These are phyloP conservation scores for Eurytoma adleriae DNA, from an alignment of 2,888 invertebrate genomes.

Conservation along the genomic window DNA sequence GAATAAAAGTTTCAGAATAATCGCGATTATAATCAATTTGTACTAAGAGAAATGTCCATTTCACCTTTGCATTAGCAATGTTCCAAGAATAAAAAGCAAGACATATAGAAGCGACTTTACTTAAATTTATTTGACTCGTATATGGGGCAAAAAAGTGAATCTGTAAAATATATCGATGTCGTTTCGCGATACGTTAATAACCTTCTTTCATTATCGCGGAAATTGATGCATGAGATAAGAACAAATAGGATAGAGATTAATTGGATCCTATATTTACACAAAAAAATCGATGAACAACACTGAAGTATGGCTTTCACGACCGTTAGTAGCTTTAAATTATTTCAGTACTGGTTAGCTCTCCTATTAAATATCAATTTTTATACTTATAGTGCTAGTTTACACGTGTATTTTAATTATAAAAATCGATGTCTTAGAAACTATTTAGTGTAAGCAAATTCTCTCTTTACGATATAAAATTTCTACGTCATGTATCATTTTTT, in stretches of 20 bases:
- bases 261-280: constrained; percentile 25
- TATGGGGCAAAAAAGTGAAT: constrained; percentile 22
- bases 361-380: not conserved
- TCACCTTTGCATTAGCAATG: no score
- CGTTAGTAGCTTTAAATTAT: not conserved
- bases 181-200: constrained; percentile 47
- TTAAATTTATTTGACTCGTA: not conserved
- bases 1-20: no score
- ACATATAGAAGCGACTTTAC: no score
- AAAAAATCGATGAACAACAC: constrained; percentile 31
- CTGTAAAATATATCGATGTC: constrained; percentile 19
- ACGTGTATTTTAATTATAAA: no score
- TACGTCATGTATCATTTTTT: no score
- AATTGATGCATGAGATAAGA: constrained; percentile 26
- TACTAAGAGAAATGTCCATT: no score
- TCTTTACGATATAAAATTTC: no score
- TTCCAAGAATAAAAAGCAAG: no score
- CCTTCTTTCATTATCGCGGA: constrained; percentile 45
- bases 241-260: constrained; percentile 46
- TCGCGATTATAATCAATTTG: no score
- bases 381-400: no score
- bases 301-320: not conserved
- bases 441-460: no score
- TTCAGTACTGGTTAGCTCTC: not conserved
- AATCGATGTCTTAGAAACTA: no score